Conservation (phyloP, 2,113 vertebrate species). For the Brachyistius frenatus region DNA sequence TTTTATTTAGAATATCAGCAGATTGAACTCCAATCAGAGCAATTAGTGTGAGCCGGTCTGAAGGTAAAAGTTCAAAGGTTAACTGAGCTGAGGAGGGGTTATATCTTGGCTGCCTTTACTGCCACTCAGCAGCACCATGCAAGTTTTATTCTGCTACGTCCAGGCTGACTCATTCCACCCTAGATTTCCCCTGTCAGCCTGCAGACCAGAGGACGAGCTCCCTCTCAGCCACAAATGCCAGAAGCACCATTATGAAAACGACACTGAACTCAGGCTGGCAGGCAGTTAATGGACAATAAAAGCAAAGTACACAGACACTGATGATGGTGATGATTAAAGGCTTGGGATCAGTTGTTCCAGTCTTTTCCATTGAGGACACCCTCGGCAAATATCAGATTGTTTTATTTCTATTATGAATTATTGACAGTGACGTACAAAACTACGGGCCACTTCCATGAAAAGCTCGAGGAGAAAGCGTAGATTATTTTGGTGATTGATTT, state of each 20-base stretch:
- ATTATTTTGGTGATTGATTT: no score
- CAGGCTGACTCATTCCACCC: no score
- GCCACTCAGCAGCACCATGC: background rate
- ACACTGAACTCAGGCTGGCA: slow-evolving; percentile 33
- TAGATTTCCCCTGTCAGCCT: no score
- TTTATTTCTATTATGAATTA: no score
- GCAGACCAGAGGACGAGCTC: no score
- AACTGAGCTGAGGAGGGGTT: background rate
- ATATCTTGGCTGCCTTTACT: background rate
- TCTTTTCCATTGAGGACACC: no score
- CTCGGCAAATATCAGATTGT: no score
- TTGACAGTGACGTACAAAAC: no score
- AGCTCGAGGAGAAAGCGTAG: no score
- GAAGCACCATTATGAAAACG: slow-evolving; percentile 53
- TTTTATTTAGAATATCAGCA: no score
- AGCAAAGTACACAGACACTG: slow-evolving; percentile 11
- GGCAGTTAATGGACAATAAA: slow-evolving; percentile 47
- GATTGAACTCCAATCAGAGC: background rate
- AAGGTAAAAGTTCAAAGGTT: slow-evolving; percentile 20
- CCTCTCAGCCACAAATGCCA: slow-evolving; percentile 47
- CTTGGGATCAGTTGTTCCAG: background rate
- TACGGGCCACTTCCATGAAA: no score
- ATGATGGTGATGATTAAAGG: slow-evolving; percentile 16
- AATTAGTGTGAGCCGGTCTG: background rate
- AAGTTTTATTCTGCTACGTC: no score